Evolutionary conservation across 23 tunicate species (phyloP).

Genomic region (Phallusia fumigata): DNA sequence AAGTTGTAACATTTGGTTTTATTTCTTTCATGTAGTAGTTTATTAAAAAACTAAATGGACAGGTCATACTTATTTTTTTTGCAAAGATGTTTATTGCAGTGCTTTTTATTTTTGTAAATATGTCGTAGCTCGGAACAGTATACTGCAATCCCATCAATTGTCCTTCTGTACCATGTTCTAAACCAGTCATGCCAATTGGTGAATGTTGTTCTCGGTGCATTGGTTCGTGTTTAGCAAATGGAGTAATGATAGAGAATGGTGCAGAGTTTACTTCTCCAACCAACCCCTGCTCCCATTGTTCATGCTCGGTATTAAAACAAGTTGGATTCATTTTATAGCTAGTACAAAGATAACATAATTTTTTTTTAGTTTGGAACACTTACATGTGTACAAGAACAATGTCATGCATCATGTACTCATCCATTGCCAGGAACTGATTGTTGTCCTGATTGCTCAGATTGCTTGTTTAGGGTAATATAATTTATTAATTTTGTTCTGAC

Average conservation of each 20-base stretch:
- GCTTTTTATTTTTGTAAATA: neutral
- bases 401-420: constrained; percentile 53
- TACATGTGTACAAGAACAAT: constrained; percentile 43
- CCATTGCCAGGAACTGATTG: constrained; percentile 41
- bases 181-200: constrained; percentile 55
- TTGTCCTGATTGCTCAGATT: constrained; percentile 79
- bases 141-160: constrained; percentile 55
- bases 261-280: constrained; percentile 28
- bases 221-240: constrained; percentile 54
- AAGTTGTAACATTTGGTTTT: too few species aligned
- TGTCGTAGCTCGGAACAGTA: constrained; percentile 63
- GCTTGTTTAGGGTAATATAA: constrained; percentile 48
- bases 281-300: constrained; percentile 62
- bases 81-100: neutral
- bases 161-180: constrained; percentile 44
- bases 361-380: constrained; percentile 56
- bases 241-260: constrained; percentile 41
- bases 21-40: too few species aligned
- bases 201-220: constrained; percentile 80
- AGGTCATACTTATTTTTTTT: too few species aligned
- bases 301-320: constrained; percentile 53
- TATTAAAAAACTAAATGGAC: too few species aligned
- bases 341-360: neutral
- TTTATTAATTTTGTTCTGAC: neutral
- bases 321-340: neutral